Conservation (phyloP, 2,888 invertebrate species). For the Nudaria mundana region DNA sequence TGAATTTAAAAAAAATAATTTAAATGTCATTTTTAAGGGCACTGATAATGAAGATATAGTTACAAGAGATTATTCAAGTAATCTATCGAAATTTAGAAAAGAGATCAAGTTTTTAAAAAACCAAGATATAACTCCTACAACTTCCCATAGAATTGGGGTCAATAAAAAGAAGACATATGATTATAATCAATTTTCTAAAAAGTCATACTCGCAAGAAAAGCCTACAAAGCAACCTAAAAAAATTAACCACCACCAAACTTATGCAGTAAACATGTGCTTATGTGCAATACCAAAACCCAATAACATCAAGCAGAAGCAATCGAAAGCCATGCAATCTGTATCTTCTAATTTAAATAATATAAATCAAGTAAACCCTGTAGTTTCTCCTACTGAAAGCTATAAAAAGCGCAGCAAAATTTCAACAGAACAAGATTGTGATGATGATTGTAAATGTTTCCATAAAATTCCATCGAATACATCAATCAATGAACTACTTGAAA, state of each 20-base stretch:
- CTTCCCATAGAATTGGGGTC: no score
- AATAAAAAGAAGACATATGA: slow-evolving; percentile 13
- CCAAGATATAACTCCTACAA: no score
- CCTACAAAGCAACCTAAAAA: slow-evolving; percentile 33
- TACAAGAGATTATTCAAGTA: slow-evolving; percentile 9
- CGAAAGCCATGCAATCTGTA: slow-evolving; percentile 27
- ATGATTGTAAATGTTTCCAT: slow-evolving; percentile 56
- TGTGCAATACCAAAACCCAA: slow-evolving; percentile 43
- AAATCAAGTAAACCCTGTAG: slow-evolving; percentile 44
- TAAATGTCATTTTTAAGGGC: slow-evolving; percentile 13
- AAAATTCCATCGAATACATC: slow-evolving; percentile 64
- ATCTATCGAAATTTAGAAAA: slow-evolving; percentile 7
- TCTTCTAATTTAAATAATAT: slow-evolving; percentile 36
- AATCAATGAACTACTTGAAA: slow-evolving; percentile 56
- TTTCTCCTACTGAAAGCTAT: slow-evolving; percentile 17
- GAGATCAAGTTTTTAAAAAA: slow-evolving; percentile 7
- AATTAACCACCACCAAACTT: slow-evolving; percentile 40
- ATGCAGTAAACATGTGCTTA: slow-evolving; percentile 63
- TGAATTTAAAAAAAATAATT: neutral
- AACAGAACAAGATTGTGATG: slow-evolving; percentile 34
- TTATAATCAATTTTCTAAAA: slow-evolving; percentile 12
- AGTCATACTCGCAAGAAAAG: slow-evolving; percentile 20
- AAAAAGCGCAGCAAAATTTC: slow-evolving; percentile 20
- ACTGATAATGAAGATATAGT: slow-evolving; percentile 9
- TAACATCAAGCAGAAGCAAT: slow-evolving; percentile 24